A percentile compares a stretch with the other conserved stretches of the same genome.
These are phyloP conservation scores for Gasteruption jaculator DNA, from an alignment of 2,888 invertebrate species.

Conservation along the genomic window DNA sequence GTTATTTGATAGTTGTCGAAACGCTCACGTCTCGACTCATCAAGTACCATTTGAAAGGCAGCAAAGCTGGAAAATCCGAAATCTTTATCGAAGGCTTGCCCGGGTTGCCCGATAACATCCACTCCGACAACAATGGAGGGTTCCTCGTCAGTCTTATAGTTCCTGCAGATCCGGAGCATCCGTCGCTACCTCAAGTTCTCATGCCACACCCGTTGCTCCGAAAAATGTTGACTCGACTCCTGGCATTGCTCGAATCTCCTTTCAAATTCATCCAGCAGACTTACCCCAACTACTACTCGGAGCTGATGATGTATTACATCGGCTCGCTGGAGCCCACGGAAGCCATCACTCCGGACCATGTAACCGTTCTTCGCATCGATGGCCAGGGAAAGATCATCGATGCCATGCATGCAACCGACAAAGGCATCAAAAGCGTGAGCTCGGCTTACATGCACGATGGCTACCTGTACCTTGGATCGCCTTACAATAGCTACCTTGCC, in stretches of 20 bases:
- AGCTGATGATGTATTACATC: constrained; percentile 57
- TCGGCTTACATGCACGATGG: constrained; percentile 66
- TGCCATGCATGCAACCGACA: constrained; percentile 62
- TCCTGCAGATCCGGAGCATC: constrained; percentile 58
- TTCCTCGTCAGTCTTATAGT: constrained; percentile 62
- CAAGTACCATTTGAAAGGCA: constrained; percentile 76
- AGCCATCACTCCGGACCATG: constrained; percentile 29
- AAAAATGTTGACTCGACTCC: constrained; percentile 61
- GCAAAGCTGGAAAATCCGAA: constrained; percentile 74
- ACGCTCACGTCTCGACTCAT: constrained; percentile 62
- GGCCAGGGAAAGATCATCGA: constrained; percentile 70
- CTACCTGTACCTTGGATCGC: constrained; percentile 65
- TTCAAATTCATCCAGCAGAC: constrained; percentile 61
- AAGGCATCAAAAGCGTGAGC: constrained; percentile 56
- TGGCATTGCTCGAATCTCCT: constrained; percentile 60
- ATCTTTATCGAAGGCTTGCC: constrained; percentile 79
- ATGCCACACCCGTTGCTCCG: constrained; percentile 62
- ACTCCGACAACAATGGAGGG: constrained; percentile 61
- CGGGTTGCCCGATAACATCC: constrained; percentile 64
- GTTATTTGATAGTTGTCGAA: constrained; percentile 78
- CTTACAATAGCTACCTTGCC: constrained; percentile 63
- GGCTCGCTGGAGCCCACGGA: constrained; percentile 33
- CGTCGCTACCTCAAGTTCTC: constrained; percentile 56
- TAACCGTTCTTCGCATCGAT: constrained; percentile 57
- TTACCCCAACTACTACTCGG: constrained; percentile 64